Evolutionary conservation across 1,140 invertebrate species (phyloP).

Genomic region (Lanistes nyassanus): DNA sequence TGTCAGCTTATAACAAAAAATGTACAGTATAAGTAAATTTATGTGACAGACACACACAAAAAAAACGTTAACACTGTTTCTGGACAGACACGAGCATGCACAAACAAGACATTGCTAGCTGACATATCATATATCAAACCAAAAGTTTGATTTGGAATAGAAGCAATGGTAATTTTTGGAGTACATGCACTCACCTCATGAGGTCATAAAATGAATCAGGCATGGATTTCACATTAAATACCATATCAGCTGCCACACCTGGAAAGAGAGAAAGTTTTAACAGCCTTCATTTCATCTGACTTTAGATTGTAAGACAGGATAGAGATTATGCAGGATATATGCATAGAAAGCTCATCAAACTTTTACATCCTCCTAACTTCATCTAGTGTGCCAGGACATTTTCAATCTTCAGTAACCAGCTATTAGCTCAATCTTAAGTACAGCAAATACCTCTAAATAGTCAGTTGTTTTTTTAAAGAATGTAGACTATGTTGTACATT

Average conservation of each 20-base stretch:
- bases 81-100: no score
- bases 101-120: no score
- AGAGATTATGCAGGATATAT: slow-evolving; percentile 1
- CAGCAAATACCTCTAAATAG: neutral
- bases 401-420: neutral
- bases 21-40: no score
- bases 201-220: slow-evolving; percentile 53
- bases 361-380: no score
- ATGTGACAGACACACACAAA: no score
- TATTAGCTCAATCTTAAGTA: neutral
- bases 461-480: neutral
- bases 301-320: neutral
- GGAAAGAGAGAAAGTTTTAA: no score
- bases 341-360: neutral
- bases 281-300: neutral
- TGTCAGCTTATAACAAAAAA: no score
- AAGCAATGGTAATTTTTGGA: neutral
- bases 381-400: no score
- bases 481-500: neutral
- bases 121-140: no score
- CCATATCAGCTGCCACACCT: slow-evolving; percentile 52
- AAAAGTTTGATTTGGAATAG: no score
- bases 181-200: slow-evolving; percentile 47
- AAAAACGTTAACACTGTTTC: no score
- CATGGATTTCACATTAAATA: slow-evolving; percentile 47